Evolutionary conservation across 2,797 vertebrate genomes (phyloP).

Genomic region (Chiroxiphia lanceolata): DNA sequence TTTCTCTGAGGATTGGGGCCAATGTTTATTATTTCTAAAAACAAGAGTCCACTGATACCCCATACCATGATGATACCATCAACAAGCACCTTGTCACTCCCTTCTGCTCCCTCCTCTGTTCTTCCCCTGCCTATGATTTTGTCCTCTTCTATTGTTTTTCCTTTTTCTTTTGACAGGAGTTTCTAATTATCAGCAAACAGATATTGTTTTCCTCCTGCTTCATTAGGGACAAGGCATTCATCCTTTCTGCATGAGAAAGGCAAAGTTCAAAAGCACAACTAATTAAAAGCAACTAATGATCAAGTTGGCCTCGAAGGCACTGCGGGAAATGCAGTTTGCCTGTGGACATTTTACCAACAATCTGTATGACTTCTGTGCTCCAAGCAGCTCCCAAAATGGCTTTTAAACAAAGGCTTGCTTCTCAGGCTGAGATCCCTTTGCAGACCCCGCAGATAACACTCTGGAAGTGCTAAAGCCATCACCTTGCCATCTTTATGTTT

Average conservation of each 20-base stretch:
- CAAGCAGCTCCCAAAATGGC: not conserved
- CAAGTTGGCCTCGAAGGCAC: not conserved
- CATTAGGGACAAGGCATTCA: slow-evolving; percentile 6
- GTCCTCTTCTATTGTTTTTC: not conserved
- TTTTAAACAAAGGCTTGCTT: not conserved
- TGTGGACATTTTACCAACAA: not conserved
- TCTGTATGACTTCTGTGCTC: not conserved
- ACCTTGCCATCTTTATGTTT: not conserved
- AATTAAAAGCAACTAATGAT: not conserved
- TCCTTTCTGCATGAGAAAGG: not conserved
- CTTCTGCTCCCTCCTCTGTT: not conserved
- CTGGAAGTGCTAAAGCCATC: not conserved
- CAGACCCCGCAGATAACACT: fast-evolving
- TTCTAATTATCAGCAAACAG: not conserved
- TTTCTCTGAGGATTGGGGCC: not conserved
- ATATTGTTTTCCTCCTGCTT: not conserved
- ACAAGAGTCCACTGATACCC: not conserved
- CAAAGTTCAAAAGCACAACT: slow-evolving; percentile 24
- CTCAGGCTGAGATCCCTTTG: not conserved
- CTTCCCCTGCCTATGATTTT: not conserved
- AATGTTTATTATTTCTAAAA: not conserved
- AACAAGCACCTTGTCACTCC: not conserved
- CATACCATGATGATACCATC: not conserved
- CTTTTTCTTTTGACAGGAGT: not conserved
- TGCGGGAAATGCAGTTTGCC: not conserved